Conservation (phyloP, 2,888 invertebrate species). For the Trissonchulus sp. region DNA sequence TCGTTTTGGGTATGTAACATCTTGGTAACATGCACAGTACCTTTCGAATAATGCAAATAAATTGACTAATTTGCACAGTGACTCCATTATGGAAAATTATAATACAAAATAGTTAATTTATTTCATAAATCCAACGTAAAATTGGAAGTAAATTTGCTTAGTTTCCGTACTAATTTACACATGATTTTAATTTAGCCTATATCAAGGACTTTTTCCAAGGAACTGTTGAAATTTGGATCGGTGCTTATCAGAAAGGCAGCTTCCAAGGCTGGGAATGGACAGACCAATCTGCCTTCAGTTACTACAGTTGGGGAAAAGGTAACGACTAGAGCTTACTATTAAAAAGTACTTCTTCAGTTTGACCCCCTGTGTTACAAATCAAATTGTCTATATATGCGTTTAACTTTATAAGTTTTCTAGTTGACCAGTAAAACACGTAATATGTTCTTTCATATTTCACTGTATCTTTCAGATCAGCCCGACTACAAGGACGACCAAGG, state of each 20-base stretch:
- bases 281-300: constrained; percentile 8
- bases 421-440: no score
- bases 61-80: no score
- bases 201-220: neutral
- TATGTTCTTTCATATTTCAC: neutral
- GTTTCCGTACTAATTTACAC: no score
- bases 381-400: no score
- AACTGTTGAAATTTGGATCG: constrained; percentile 21
- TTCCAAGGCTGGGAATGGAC: constrained; percentile 20
- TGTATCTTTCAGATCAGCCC: neutral
- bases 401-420: no score
- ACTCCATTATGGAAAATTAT: no score
- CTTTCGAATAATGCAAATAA: no score
- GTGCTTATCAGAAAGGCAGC: constrained; percentile 4
- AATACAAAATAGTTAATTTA: no score
- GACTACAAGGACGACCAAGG: neutral
- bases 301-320: constrained; percentile 16
- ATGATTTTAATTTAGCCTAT: neutral
- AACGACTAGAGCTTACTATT: neutral
- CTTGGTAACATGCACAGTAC: no score
- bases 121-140: no score
- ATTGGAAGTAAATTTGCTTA: no score
- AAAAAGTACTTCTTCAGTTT: neutral
- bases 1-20: constrained; percentile 4
- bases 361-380: no score